Evolutionary conservation across 2,888 invertebrate genomes (phyloP), one percentile per base, ranked within the genome.

Genomic region (Epirrhoe alternata): DNA sequence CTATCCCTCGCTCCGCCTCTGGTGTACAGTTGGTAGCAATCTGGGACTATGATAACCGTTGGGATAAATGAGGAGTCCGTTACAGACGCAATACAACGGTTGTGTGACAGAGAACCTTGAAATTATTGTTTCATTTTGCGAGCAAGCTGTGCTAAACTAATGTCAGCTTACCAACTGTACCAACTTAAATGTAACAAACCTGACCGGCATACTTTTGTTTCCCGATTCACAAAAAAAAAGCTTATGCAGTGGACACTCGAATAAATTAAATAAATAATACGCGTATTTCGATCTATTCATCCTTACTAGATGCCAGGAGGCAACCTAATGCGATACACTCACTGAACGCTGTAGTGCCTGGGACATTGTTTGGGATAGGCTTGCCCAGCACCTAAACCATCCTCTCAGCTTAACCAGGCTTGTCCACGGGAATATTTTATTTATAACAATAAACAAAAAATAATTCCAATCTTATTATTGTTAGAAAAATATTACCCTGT

Each of bases 41-140:
- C 57, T 57, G 57, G 57, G 10, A 6, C 47, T 33, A 49, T 57
- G 56, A 57, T 57, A 57, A 57, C 57, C 33, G 57, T 57, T 57
- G 57, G 56, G 31, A 49, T 49, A 38, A 47, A 57, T 33, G 57
- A 49, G 14, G 31, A 56, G 24, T 45, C 14, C 56, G 31, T 56
- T 31, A 56, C 47, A 47, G 56, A 31, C 6, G 54, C 42, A 54
- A 45, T 55, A 42, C 56, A 56, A 45, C 55, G 17, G 31, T 45
- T 31, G 30, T 57, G 57, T 57, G 57, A 47, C 57, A 10, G 16
- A 42, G n/a, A 49, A 5, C 6, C 16, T 31, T 8, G 31, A 7
- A 56, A 31, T 33, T 47, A 57, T 57, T 56, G 56, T 31, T 56
- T 49, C 57, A 57, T 57, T 57, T 57, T 16, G 33, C 16, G 33